Evolutionary conservation across 2,113 vertebrate genomes (phyloP), one percentile per base, ranked within the genome.

Genomic region (Oreochromis niloticus): DNA sequence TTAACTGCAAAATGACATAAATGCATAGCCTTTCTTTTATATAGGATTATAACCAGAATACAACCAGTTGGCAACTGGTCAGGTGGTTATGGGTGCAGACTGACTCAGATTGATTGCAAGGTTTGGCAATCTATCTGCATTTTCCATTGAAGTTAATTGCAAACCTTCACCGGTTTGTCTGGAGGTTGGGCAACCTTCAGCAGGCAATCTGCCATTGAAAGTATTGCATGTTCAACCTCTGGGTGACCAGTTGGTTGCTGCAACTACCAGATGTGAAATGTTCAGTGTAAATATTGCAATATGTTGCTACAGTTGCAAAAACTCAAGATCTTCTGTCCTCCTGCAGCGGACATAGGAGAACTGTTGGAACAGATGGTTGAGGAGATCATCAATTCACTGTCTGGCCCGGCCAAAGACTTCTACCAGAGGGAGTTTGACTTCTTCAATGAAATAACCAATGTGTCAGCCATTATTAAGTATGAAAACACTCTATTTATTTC

Each of bases 391-490:
- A 95, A 97, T 22, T 98, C 98, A 0, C 91, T 99, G 43, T 99
- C 98, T 0, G 98, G 98, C 13, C 98, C 98, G 1, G 98, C 98
- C 71, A 99, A 99, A 94, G 97, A 98, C 83, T 99, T 99, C 94
- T 99, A 99, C 94, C 98, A 98, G 85, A 94, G 98, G n/a, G 98
- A 99, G 85, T 99, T 99, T 88, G 98, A 99, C 92, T 99, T 99
- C 95, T 99, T 99, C 90, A 98, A 98, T 94, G 97, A 99, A 96
- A 98, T 99, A 95, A 99, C 97, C 90, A 99, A 99, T 0, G 98
- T 99, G 61, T 99, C 98, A 0, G 98, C 98, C 88, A 97, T 97
- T 86, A 97, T 99, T 95, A 99, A 99, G 98, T 99, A 96, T 89
- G 97, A 83, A 36, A 36, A 9, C 39, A 12, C 4, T 66, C 34